These are phyloP conservation scores for Anabacerthia variegaticeps DNA, from an alignment of 2,797 vertebrate species.

Conservation along the genomic window DNA sequence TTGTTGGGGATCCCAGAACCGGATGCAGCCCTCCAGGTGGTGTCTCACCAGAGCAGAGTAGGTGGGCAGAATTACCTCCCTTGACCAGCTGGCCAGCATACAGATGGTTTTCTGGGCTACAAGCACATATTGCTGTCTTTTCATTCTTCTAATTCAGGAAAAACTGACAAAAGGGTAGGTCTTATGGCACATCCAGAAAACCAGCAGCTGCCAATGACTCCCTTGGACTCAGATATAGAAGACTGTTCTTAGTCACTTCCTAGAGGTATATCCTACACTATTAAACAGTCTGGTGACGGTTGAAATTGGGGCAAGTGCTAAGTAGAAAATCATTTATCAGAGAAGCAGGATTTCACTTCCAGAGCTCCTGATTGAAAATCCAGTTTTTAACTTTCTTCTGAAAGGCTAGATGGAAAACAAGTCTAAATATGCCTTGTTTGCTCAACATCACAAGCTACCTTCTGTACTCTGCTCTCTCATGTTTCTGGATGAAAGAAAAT, in stretches of 20 bases:
- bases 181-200: neutral
- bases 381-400: neutral
- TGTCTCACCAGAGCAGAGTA: neutral
- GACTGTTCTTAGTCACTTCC: neutral
- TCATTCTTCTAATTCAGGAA: neutral
- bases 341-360: neutral
- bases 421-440: neutral
- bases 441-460: neutral
- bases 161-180: neutral
- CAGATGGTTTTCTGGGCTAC: neutral
- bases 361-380: neutral
- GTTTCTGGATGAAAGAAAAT: neutral
- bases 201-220: neutral
- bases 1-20: neutral
- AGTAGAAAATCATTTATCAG: neutral
- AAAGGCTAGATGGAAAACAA: neutral
- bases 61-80: neutral
- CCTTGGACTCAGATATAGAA: neutral
- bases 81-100: neutral
- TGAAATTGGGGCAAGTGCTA: neutral
- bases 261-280: accelerated
- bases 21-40: accelerated
- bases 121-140: neutral
- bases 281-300: neutral
- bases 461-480: neutral